Percentiles rank a stretch among this genome's conserved stretches.
phyloP scores from a whole-genome alignment of 1,140 invertebrate species.

The Conopomorpha cramerella region DNA sequence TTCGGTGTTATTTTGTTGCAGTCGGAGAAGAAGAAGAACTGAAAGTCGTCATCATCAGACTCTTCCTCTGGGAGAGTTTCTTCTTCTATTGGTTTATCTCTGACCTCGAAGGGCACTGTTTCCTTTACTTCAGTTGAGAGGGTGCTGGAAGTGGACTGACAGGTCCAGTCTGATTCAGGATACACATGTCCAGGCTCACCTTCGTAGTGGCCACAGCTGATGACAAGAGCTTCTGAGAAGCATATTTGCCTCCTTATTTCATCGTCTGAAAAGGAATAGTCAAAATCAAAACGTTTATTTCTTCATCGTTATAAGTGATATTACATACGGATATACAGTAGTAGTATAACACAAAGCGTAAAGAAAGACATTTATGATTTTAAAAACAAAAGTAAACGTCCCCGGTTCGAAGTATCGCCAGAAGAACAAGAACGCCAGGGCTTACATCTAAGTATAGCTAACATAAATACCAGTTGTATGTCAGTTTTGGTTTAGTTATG shows the following conservation, averaged over 20 bases:
- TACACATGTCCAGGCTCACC: slow-evolving; percentile 18
- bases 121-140: slow-evolving; percentile 9
- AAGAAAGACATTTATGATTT: not conserved
- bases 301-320: too few relatives aligned
- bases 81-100: slow-evolving; percentile 12
- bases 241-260: slow-evolving; percentile 33
- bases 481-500: not conserved
- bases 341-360: not conserved
- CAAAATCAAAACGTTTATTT: not conserved
- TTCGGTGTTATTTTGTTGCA: slow-evolving; percentile 22
- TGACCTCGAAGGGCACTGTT: slow-evolving; percentile 10
- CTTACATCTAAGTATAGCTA: too few relatives aligned
- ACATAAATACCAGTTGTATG: not conserved
- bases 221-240: slow-evolving; percentile 45
- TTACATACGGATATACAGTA: too few relatives aligned
- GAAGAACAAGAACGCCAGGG: too few relatives aligned
- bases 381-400: too few relatives aligned
- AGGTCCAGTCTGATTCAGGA: slow-evolving; percentile 29
- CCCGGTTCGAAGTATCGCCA: too few relatives aligned
- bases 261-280: slow-evolving; percentile 23
- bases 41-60: slow-evolving; percentile 40
- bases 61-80: slow-evolving; percentile 7
- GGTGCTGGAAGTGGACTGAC: slow-evolving; percentile 15
- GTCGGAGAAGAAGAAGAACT: slow-evolving; percentile 48
- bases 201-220: slow-evolving; percentile 43